Conservation (phyloP, 2,888 invertebrate genomes). For the Monoplex corrugatus region DNA sequence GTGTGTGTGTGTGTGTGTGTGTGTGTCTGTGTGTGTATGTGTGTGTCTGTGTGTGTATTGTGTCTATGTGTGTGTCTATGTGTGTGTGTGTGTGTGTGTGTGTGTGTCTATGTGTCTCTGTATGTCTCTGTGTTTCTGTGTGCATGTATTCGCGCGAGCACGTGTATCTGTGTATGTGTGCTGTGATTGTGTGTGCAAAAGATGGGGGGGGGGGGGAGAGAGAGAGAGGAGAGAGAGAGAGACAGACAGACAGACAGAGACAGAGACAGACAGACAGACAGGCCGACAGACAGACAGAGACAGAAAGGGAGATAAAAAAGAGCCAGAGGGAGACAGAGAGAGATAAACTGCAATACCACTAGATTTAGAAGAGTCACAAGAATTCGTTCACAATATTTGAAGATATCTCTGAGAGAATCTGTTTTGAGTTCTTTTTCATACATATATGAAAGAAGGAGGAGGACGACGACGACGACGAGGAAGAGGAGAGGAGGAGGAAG, state of each 20-base stretch:
- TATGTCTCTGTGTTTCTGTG: neutral
- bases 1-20: neutral
- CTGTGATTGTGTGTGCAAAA: neutral
- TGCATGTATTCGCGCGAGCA: neutral
- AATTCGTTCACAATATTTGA: too few relatives aligned
- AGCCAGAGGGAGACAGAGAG: neutral
- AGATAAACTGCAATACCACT: too few relatives aligned
- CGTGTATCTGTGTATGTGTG: neutral
- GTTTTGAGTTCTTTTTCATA: too few relatives aligned
- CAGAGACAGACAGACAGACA: neutral
- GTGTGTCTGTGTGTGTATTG: neutral
- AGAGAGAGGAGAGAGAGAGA: neutral
- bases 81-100: neutral
- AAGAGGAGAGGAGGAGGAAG: too few relatives aligned
- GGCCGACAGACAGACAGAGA: neutral
- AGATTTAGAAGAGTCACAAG: too few relatives aligned
- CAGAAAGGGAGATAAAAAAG: neutral
- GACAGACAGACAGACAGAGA: neutral
- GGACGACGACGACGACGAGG: too few relatives aligned
- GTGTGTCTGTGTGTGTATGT: neutral
- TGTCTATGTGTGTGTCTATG: neutral
- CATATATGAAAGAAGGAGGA: too few relatives aligned
- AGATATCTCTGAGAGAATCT: too few relatives aligned
- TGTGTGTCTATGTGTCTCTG: neutral
- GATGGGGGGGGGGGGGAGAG: neutral